Evolutionary conservation across 2,888 invertebrate genomes (phyloP), one percentile per base, ranked within the genome.

Genomic region (Anthophora plumipes): DNA sequence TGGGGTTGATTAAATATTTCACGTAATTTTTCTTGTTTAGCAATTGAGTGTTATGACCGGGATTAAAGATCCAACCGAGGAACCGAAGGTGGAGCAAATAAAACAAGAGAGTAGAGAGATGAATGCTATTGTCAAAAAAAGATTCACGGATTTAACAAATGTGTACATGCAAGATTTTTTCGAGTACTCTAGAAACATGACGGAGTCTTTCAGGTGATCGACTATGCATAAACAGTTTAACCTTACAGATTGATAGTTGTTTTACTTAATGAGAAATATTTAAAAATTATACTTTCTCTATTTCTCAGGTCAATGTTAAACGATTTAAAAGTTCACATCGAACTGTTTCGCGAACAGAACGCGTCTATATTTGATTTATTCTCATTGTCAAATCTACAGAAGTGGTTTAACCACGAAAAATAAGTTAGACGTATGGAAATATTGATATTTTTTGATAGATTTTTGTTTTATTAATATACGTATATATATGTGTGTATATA

Each of bases 161-260:
- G 94, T 94, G 0, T 91, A 93, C 20, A 93, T 94, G 61, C 93
- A 91, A 50, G 91, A 54, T 92, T 94, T 20, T 91, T 94, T 22
- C 91, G 89, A 94, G 85, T 93, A 94, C 63, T 87, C 90, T 54
- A 86, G 78, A 9, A 87, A 85, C 46, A 77, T 90, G 41, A 79
- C 78, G 59, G 85, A 82, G 54, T 88, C 83, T 41, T 67, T 91
- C 68, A 91, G 90, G 91, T 91, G 83, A 79, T 39, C 41, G 22
- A 46, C 60, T 20, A 37, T 22, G n/a, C n/a, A 22, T 37, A 54
- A 61, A 46, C 41, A 20, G 55, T 57, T 22, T 52, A 4, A 37
- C 9, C 46, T 25, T 22, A 0, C 25, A 55, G 43, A 66, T 25
- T 20, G 25, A 43, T 2, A 59, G 5, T n/a, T 39, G 8, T 17